These are phyloP conservation scores for Sisyra nigra DNA, from an alignment of 2,888 invertebrate genomes.

Conservation along the genomic window DNA sequence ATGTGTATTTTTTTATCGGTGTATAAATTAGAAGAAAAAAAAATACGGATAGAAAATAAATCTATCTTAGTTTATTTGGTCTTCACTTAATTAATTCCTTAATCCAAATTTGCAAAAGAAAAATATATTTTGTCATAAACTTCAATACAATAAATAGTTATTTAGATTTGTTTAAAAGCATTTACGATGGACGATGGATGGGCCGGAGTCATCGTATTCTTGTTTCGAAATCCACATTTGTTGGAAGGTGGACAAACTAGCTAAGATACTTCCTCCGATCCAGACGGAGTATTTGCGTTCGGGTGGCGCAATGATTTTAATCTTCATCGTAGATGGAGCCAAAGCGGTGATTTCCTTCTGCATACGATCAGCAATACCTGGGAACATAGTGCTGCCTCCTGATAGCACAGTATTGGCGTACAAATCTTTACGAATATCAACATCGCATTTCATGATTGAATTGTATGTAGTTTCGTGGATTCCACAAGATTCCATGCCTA, in stretches of 20 bases:
- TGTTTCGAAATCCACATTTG: conserved; percentile 78
- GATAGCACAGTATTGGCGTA: conserved; percentile 92
- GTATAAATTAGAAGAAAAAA: conserved; percentile 6
- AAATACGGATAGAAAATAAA: conserved; percentile 2
- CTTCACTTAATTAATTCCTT: not conserved
- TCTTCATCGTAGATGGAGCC: conserved; percentile 51
- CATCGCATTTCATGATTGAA: conserved; percentile 96
- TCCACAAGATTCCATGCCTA: conserved; percentile 76
- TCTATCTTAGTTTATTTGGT: not conserved
- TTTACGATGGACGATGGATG: conserved; percentile 90
- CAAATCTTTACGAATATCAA: conserved; percentile 90
- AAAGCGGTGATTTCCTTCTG: conserved; percentile 32
- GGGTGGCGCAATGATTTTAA: conserved; percentile 73
- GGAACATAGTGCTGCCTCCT: conserved; percentile 90
- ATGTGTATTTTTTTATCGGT: conserved; percentile 9
- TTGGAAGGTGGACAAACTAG: conserved; percentile 71
- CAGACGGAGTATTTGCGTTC: conserved; percentile 80
- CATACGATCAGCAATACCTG: conserved; percentile 50
- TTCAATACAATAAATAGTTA: not conserved
- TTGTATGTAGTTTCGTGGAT: conserved; percentile 87
- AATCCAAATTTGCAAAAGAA: not conserved
- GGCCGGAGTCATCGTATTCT: conserved; percentile 33
- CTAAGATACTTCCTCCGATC: conserved; percentile 74
- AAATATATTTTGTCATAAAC: conserved; percentile 14
- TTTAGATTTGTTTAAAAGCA: conserved; percentile 69